Percentiles rank a stretch among this genome's conserved stretches.
Conservation (phyloP, 1,140 invertebrate genomes). For the Ladona fulva region DNA sequence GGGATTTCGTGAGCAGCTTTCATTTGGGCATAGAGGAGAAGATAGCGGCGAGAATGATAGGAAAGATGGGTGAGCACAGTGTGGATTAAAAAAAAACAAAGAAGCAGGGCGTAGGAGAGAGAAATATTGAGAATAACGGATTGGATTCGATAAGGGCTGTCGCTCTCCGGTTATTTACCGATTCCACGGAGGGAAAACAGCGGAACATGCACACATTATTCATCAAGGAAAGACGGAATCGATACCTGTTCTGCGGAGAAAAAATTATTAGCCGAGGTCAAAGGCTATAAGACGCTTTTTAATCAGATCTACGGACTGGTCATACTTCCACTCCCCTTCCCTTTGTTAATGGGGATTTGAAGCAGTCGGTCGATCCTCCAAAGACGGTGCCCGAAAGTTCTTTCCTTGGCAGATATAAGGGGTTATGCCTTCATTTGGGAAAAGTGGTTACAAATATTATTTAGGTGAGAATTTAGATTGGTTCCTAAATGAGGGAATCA, state of each 20-base stretch:
- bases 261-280: neutral
- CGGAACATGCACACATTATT: constrained; percentile 2
- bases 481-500: too few relatives aligned
- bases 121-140: constrained; percentile 10
- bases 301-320: neutral
- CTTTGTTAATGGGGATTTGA: too few relatives aligned
- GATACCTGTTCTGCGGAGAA: neutral
- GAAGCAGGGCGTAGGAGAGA: neutral
- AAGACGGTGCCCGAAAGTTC: too few relatives aligned
- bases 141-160: neutral
- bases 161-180: neutral
- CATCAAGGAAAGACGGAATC: neutral
- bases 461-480: too few relatives aligned
- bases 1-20: neutral
- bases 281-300: neutral
- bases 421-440: too few relatives aligned
- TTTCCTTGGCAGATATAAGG: too few relatives aligned
- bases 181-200: constrained; percentile 3
- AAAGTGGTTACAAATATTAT: too few relatives aligned
- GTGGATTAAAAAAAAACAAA: neutral
- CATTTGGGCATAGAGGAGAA: neutral
- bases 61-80: neutral
- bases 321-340: too few relatives aligned
- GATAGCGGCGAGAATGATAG: neutral
- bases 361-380: too few relatives aligned